These are phyloP conservation scores for Cerastoderma edule DNA, from an alignment of 2,888 invertebrate genomes.

Conservation along the genomic window DNA sequence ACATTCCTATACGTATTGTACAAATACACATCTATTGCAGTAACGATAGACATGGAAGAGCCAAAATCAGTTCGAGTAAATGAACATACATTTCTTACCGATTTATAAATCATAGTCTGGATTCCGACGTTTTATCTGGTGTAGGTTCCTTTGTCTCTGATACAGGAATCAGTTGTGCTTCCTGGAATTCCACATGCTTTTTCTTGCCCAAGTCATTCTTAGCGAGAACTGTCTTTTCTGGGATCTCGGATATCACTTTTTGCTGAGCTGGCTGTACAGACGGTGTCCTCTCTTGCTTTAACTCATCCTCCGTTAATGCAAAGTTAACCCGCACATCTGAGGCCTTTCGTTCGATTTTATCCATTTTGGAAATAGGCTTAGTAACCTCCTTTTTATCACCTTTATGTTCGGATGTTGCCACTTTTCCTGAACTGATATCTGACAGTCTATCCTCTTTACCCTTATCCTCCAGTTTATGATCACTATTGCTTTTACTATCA, in stretches of 20 bases:
- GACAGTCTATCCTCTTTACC: neutral
- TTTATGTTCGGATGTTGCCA: neutral
- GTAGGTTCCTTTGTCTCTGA: conserved; percentile 33
- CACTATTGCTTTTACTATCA: conserved; percentile 9
- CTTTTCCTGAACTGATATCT: conserved; percentile 6
- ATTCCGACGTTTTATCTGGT: conserved; percentile 27
- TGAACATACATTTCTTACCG: neutral
- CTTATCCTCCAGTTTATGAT: conserved; percentile 8
- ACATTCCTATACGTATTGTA: neutral
- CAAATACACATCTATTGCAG: neutral
- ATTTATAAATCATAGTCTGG: conserved; percentile 13
- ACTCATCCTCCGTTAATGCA: conserved; percentile 22
- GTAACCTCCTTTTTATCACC: conserved; percentile 18
- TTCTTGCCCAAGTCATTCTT: conserved; percentile 35
- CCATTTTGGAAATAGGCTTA: neutral
- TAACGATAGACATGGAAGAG: neutral
- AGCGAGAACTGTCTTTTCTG: conserved; percentile 18
- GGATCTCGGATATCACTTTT: conserved; percentile 23
- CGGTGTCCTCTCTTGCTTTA: conserved; percentile 9
- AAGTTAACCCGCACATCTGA: conserved; percentile 27
- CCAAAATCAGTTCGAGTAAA: neutral
- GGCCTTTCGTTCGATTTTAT: conserved; percentile 12
- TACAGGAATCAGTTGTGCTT: conserved; percentile 59
- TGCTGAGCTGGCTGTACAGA: conserved; percentile 1
- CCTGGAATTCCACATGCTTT: conserved; percentile 47